Conservation (phyloP, 2,113 vertebrate species). For the Gavialis gangeticus region DNA sequence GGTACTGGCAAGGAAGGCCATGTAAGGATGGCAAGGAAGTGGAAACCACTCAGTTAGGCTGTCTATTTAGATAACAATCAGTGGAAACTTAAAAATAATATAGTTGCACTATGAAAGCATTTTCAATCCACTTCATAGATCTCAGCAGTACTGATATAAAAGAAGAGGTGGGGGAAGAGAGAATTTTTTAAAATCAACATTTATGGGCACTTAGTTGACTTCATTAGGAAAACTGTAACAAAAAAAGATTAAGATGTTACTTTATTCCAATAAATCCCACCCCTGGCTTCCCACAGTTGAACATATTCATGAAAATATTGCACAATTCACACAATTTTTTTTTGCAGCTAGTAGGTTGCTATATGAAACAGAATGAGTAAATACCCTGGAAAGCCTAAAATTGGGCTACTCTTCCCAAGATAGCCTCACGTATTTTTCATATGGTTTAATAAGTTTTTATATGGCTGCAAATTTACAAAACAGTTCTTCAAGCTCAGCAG, state of each 20-base stretch:
- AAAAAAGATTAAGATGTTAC: not conserved
- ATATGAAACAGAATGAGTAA: not conserved
- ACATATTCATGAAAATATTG: not conserved
- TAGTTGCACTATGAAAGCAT: not conserved
- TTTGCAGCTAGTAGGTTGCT: not conserved
- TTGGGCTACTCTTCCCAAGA: not conserved
- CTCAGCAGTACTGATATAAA: not conserved
- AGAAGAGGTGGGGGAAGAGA: not conserved
- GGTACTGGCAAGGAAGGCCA: not conserved
- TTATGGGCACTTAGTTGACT: not conserved
- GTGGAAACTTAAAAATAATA: not conserved
- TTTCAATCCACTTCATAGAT: not conserved
- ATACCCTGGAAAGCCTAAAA: not conserved
- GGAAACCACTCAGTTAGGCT: not conserved
- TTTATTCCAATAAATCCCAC: not conserved
- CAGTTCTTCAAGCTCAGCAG: not conserved
- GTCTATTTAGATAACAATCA: accelerated
- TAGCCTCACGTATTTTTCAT: not conserved
- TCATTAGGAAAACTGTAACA: not conserved
- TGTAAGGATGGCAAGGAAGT: not conserved
- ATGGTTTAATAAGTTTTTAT: not conserved
- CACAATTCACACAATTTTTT: not conserved
- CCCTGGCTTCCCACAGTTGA: not conserved
- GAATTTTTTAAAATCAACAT: not conserved
- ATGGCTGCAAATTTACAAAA: not conserved